These are phyloP conservation scores for Melozone crissalis DNA, from an alignment of 2,113 vertebrate species.

Conservation along the genomic window DNA sequence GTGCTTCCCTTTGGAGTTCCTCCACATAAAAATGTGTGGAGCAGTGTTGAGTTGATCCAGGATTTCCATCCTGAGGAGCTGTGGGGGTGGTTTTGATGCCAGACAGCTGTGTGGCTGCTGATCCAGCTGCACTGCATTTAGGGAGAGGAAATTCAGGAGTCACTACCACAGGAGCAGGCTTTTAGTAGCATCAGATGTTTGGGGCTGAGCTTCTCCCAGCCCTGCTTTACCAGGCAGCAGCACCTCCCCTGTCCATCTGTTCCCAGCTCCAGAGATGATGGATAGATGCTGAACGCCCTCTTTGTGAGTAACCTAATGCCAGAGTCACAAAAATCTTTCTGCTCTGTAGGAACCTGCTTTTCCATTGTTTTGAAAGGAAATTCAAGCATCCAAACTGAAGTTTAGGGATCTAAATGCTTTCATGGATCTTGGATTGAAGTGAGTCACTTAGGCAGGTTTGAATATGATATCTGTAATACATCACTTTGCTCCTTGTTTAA, in stretches of 20 bases:
- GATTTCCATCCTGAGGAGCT: conserved; percentile 43
- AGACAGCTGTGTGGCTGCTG: conserved; percentile 56
- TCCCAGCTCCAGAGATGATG: not conserved
- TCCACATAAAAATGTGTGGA: not conserved
- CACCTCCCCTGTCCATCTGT: not conserved
- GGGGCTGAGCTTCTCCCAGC: not conserved
- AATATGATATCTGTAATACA: conserved; percentile 35
- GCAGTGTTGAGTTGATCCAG: not conserved
- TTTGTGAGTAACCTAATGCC: not conserved
- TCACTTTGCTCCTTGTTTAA: conserved; percentile 53
- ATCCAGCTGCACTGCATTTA: conserved; percentile 43
- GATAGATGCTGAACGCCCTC: not conserved
- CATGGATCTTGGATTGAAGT: not conserved
- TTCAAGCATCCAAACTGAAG: not conserved
- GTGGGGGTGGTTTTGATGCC: conserved; percentile 27
- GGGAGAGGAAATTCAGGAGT: conserved; percentile 29
- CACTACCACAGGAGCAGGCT: not conserved
- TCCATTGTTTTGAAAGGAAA: not conserved
- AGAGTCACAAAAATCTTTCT: not conserved
- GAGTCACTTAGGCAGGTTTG: not conserved
- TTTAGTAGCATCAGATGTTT: conserved; percentile 23
- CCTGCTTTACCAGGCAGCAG: not conserved
- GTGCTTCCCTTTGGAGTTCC: not conserved
- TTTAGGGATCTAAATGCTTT: not conserved
- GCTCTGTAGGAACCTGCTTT: not conserved